phyloP scores from a whole-genome alignment of 2,797 vertebrate species.

The Hemibagrus guttatus region DNA sequence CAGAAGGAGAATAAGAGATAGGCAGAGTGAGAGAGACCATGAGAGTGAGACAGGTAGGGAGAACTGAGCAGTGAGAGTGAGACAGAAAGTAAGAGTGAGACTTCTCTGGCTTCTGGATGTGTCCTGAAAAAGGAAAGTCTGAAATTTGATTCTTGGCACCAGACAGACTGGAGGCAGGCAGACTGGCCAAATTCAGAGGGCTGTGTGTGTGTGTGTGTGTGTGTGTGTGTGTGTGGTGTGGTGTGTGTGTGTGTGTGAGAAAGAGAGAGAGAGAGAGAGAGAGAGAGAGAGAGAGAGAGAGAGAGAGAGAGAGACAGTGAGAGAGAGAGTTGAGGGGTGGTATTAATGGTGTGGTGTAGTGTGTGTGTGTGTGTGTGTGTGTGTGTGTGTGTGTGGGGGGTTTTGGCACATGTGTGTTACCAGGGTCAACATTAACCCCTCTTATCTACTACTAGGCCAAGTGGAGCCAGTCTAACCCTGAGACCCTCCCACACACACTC shows the following conservation, averaged over 20 bases:
- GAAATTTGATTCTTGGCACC: constrained; percentile 81
- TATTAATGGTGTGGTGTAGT: background rate
- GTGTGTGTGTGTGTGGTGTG: constrained; percentile 71
- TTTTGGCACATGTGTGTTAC: constrained; percentile 22
- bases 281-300: constrained; percentile 69
- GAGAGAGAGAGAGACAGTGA: constrained; percentile 34
- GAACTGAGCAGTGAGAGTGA: background rate
- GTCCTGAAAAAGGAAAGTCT: constrained; percentile 76
- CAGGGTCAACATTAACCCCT: constrained; percentile 54
- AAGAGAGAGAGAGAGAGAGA: constrained; percentile 71
- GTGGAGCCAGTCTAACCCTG: constrained; percentile 60
- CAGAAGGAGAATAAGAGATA: background rate
- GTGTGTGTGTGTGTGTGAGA: constrained; percentile 49
- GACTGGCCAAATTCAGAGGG: constrained; percentile 1
- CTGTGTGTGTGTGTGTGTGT: constrained; percentile 13
- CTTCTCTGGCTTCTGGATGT: constrained; percentile 81
- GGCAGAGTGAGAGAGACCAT: background rate
- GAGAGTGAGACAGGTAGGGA: constrained; percentile 53
- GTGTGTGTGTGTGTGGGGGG: background rate
- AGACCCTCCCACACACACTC: constrained; percentile 40
- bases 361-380: background rate
- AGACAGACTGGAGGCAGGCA: constrained; percentile 82
- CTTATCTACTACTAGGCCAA: constrained; percentile 77
- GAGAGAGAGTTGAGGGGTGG: background rate
- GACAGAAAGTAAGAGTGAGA: constrained; percentile 25